Percentiles rank a stretch among this genome's conserved stretches.
phyloP scores from a whole-genome alignment of 2,797 vertebrate species.

The Sphenodon punctatus region DNA sequence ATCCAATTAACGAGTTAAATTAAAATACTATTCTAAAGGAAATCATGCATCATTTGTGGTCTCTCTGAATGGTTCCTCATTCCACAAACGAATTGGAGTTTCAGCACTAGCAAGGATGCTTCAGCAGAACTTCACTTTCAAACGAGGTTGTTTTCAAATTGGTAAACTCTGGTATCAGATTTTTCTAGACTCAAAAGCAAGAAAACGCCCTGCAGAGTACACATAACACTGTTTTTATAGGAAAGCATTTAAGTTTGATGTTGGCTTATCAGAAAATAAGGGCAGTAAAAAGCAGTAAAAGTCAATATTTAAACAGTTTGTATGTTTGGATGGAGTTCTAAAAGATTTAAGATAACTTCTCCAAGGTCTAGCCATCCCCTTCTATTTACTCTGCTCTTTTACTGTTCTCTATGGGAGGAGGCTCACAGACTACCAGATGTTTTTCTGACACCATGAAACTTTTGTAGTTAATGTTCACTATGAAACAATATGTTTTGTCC shows the following conservation, averaged over 20 bases:
- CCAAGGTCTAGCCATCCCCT: too few species aligned
- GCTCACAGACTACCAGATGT: neutral
- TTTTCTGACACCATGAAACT: neutral
- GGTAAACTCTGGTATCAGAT: neutral
- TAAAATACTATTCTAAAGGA: too few species aligned
- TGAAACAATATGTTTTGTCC: neutral
- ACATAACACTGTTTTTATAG: neutral
- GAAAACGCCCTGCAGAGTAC: neutral
- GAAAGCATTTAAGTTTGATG: neutral
- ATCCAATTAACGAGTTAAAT: neutral
- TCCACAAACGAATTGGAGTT: neutral
- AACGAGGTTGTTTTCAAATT: neutral
- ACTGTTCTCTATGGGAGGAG: neutral
- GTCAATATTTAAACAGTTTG: neutral
- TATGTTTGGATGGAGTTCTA: neutral
- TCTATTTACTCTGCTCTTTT: slow-evolving; percentile 4
- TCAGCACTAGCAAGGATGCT: neutral
- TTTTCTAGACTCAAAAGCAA: neutral
- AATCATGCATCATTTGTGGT: too few species aligned
- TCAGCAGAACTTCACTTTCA: accelerated
- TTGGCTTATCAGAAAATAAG: neutral
- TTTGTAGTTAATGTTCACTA: neutral
- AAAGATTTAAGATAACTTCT: neutral
- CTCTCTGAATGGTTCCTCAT: too few species aligned
- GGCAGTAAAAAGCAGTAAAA: slow-evolving; percentile 18